phyloP scores from a whole-genome alignment of 2,113 vertebrate genomes.

The Festucalex cinctus region DNA sequence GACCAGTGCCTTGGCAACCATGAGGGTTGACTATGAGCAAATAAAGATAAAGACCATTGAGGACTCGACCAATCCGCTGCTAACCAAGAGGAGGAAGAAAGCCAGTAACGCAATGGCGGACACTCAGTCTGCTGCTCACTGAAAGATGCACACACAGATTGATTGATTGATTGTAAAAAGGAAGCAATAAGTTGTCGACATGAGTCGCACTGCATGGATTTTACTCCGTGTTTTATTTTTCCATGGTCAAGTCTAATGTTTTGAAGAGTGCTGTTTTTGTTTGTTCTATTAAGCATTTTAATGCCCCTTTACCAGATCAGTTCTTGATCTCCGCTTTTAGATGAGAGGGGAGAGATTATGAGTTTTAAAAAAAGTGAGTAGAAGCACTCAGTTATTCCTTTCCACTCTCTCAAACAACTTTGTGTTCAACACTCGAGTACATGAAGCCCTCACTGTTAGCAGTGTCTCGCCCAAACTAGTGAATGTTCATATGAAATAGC shows the following conservation, averaged over 20 bases:
- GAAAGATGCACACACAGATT: conserved; percentile 69
- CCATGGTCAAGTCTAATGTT: conserved; percentile 59
- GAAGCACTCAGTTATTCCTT: conserved; percentile 16
- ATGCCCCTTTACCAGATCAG: conserved; percentile 41
- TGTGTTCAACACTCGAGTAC: conserved; percentile 36
- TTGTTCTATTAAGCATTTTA: conserved; percentile 67
- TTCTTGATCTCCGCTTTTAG: conserved; percentile 50
- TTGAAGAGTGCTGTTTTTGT: conserved; percentile 47
- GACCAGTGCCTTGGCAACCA: conserved; percentile 97
- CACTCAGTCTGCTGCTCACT: conserved; percentile 68
- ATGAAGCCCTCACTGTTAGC: conserved; percentile 51
- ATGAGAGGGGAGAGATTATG: conserved; percentile 55
- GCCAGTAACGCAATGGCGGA: conserved; percentile 64
- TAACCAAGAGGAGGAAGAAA: conserved; percentile 93
- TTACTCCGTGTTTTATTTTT: conserved; percentile 59
- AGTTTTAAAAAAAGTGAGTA: conserved; percentile 27
- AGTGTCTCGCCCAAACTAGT: conserved; percentile 29
- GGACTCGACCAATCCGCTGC: conserved; percentile 91
- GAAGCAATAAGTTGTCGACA: conserved; percentile 81
- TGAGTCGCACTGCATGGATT: conserved; percentile 59
- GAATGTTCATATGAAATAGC: conserved; percentile 59
- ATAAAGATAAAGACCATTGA: conserved; percentile 98
- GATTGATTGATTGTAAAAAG: too few relatives aligned
- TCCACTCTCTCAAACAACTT: conserved; percentile 37
- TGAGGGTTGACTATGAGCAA: conserved; percentile 96